These are phyloP conservation scores for Oreotrochilus melanogaster DNA, from an alignment of 2,113 vertebrate species.

Conservation along the genomic window DNA sequence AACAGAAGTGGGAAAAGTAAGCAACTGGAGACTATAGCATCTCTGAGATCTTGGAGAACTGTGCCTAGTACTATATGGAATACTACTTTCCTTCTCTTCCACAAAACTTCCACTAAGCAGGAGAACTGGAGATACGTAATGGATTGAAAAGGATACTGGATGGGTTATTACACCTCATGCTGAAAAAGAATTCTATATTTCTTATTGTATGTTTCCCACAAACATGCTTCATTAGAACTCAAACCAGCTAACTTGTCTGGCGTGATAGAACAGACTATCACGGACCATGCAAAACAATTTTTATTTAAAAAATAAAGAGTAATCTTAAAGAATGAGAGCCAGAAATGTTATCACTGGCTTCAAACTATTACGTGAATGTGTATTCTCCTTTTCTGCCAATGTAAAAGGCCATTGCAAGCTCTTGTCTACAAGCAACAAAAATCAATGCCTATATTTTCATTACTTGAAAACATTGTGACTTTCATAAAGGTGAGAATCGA, in stretches of 20 bases:
- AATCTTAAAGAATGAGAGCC: not conserved
- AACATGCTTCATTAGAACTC: not conserved
- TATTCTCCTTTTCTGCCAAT: not conserved
- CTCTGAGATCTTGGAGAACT: not conserved
- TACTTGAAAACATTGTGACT: not conserved
- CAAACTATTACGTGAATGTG: not conserved
- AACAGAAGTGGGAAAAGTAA: not conserved
- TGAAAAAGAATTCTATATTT: not conserved
- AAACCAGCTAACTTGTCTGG: not conserved
- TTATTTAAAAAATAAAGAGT: not conserved
- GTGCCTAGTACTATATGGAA: no score
- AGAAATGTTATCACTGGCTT: not conserved
- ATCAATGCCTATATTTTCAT: not conserved
- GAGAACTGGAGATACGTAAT: not conserved
- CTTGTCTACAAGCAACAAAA: not conserved
- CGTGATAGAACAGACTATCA: not conserved
- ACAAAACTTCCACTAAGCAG: not conserved
- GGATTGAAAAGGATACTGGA: not conserved
- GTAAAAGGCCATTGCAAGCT: not conserved
- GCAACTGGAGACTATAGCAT: not conserved
- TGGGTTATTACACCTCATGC: not conserved
- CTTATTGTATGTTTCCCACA: not conserved
- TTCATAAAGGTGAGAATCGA: not conserved
- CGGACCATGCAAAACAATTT: not conserved
- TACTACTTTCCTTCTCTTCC: not conserved